Percentiles rank a stretch among this genome's conserved stretches.
phyloP scores from a whole-genome alignment of 2,888 invertebrate species.

The Brenthis daphne region DNA sequence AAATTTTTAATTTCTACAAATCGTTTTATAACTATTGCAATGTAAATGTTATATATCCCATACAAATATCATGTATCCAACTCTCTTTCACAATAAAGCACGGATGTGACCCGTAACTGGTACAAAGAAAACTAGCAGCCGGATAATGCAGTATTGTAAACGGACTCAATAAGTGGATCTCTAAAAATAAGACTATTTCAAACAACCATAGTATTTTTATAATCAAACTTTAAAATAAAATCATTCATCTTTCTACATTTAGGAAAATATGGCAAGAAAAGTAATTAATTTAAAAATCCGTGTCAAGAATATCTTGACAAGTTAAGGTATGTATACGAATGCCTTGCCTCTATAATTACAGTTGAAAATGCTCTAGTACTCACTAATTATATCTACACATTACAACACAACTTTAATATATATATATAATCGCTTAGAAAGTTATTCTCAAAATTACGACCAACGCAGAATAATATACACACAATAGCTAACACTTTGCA shows the following conservation, averaged over 20 bases:
- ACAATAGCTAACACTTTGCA: too few species aligned
- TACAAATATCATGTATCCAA: background rate
- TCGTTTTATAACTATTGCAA: too few species aligned
- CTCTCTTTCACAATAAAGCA: conserved; percentile 53
- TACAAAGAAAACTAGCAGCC: conserved; percentile 46
- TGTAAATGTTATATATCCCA: too few species aligned
- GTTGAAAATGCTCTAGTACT: background rate
- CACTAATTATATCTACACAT: background rate
- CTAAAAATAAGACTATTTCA: too few species aligned
- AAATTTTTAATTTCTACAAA: too few species aligned
- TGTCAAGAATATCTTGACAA: conserved; percentile 16
- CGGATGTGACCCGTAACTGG: conserved; percentile 59
- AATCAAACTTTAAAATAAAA: background rate
- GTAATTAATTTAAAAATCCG: conserved; percentile 8
- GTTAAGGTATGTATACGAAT: conserved; percentile 4
- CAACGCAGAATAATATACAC: too few species aligned
- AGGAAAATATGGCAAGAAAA: background rate
- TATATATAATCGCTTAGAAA: too few species aligned
- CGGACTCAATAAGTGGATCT: background rate
- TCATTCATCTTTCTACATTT: conserved; percentile 5
- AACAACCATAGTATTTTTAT: too few species aligned
- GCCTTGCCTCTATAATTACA: background rate
- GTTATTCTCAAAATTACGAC: too few species aligned
- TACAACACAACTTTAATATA: too few species aligned
- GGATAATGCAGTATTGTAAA: conserved; percentile 7